These are phyloP conservation scores for Palythoa caribaeorum DNA, from an alignment of 92 coral and sea anemone genomes.

Conservation along the genomic window DNA sequence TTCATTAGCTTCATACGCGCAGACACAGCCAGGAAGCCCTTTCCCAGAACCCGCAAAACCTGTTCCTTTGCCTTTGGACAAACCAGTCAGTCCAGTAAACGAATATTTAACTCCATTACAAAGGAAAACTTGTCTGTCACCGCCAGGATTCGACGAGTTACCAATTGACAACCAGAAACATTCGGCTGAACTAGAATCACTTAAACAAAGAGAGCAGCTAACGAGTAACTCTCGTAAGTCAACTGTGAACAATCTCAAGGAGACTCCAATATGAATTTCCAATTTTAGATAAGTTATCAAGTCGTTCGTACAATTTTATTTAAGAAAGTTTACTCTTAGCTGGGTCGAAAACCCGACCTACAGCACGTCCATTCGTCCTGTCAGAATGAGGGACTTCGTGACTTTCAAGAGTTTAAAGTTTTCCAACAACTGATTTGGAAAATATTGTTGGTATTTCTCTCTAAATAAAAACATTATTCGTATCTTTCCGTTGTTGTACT, in stretches of 20 bases:
- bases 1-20: conserved; percentile 63
- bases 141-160: conserved; percentile 76
- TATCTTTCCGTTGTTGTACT: no score
- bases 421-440: no score
- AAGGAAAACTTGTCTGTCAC: conserved; percentile 85
- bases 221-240: conserved; percentile 68
- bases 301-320: background rate
- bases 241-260: conserved; percentile 79
- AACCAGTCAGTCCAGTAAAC: conserved; percentile 81
- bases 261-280: conserved; percentile 70
- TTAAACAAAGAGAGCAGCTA: conserved; percentile 65
- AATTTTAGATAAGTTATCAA: background rate
- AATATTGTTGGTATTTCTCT: no score
- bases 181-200: conserved; percentile 45
- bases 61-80: conserved; percentile 63
- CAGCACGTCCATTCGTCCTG: background rate
- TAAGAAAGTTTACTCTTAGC: background rate
- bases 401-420: background rate
- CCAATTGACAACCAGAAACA: conserved; percentile 71
- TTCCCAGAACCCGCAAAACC: conserved; percentile 76
- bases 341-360: background rate
- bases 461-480: no score
- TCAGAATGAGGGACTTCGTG: background rate
- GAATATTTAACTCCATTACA: conserved; percentile 79
- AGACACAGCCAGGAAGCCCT: conserved; percentile 69